Percentiles rank a stretch among this genome's conserved stretches.
These are phyloP conservation scores for Tetramorium parvispinum DNA, from an alignment of 1,140 invertebrate species.

Conservation along the genomic window DNA sequence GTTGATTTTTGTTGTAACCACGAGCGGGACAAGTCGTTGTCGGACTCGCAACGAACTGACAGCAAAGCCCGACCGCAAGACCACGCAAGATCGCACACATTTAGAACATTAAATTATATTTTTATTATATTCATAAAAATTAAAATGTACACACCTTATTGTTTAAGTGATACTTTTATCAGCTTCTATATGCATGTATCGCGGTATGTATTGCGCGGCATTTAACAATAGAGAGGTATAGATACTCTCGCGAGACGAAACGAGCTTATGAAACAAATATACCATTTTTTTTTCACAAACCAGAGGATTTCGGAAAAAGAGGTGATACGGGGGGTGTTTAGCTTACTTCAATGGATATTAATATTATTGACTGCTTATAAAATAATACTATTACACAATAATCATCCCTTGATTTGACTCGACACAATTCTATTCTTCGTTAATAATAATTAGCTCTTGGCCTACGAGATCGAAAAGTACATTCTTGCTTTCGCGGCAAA, in stretches of 20 bases:
- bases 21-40: background rate
- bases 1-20: background rate
- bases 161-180: conserved; percentile 70
- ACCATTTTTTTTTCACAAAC: conserved; percentile 41
- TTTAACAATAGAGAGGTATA: conserved; percentile 77
- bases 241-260: conserved; percentile 69
- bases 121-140: conserved; percentile 78
- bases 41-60: background rate
- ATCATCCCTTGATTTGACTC: conserved; percentile 67
- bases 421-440: conserved; percentile 64
- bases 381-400: conserved; percentile 75
- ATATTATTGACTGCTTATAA: conserved; percentile 77
- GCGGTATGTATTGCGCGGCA: conserved; percentile 67
- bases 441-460: conserved; percentile 61
- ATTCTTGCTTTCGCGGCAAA: conserved; percentile 56
- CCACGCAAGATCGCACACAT: conserved; percentile 32
- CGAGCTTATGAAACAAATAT: conserved; percentile 71
- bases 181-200: conserved; percentile 69
- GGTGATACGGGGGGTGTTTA: conserved; percentile 59
- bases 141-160: conserved; percentile 76
- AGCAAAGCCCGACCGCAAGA: background rate
- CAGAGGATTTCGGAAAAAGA: background rate
- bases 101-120: conserved; percentile 75
- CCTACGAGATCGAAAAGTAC: conserved; percentile 68
- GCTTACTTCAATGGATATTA: conserved; percentile 64